Percentiles rank a stretch among this genome's conserved stretches.
These are phyloP conservation scores for Bradypodion ventrale DNA, from an alignment of 2,797 vertebrate genomes.

Conservation along the genomic window DNA sequence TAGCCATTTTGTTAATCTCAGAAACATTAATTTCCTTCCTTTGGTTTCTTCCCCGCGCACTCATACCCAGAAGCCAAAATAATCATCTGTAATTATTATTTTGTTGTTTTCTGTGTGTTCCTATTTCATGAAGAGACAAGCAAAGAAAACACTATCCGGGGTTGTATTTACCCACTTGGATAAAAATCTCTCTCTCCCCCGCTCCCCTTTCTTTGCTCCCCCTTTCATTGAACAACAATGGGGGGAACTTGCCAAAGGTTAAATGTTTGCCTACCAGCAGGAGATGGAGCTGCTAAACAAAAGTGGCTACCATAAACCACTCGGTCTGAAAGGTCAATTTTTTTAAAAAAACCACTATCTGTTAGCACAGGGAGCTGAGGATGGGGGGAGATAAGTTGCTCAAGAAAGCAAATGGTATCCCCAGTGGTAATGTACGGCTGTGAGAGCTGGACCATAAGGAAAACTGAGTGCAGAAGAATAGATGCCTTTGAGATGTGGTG, in stretches of 20 bases:
- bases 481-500: too few relatives aligned
- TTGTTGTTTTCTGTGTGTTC: background rate
- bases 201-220: background rate
- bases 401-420: too few relatives aligned
- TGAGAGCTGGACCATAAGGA: too few relatives aligned
- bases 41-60: background rate
- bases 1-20: too few relatives aligned
- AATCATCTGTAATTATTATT: background rate
- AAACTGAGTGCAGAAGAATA: too few relatives aligned
- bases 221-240: slow-evolving; percentile 9
- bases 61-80: background rate
- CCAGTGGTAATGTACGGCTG: too few relatives aligned
- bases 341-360: slow-evolving; percentile 23
- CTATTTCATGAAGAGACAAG: background rate
- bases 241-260: slow-evolving; percentile 22
- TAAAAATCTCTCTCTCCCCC: background rate
- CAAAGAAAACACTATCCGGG: background rate
- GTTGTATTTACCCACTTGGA: background rate
- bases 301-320: slow-evolving; percentile 20
- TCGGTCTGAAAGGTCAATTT: slow-evolving; percentile 9
- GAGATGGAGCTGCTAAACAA: background rate
- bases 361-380: background rate
- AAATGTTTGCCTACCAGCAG: slow-evolving; percentile 10
- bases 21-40: background rate
- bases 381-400: background rate